Evolutionary conservation across 2,888 invertebrate species (phyloP).

Genomic region (Keiferia lycopersicella): DNA sequence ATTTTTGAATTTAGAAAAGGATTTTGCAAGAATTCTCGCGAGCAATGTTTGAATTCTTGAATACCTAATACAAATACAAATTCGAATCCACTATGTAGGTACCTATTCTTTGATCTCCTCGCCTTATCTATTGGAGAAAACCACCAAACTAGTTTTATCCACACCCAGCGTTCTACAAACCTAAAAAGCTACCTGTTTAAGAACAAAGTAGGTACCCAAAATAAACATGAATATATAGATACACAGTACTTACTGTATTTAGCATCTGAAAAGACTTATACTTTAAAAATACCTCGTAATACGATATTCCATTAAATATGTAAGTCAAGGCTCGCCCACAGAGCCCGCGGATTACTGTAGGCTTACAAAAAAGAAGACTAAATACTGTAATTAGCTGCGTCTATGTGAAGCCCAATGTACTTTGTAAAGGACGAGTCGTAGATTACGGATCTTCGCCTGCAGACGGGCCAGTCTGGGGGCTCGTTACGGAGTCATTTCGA

Average conservation of each 20-base stretch:
- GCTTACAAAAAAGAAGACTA: constrained; percentile 4
- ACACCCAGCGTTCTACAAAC: too few species aligned
- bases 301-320: background rate
- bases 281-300: too few species aligned
- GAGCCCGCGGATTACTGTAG: background rate
- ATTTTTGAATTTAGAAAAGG: constrained; percentile 8
- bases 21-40: background rate
- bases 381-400: constrained; percentile 1
- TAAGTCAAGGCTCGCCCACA: background rate
- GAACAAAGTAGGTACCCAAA: too few species aligned
- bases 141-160: too few species aligned
- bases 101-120: too few species aligned
- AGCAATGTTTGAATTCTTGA: background rate
- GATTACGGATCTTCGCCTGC: constrained; percentile 18
- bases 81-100: too few species aligned
- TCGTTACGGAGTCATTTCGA: constrained; percentile 42
- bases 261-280: too few species aligned
- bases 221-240: too few species aligned
- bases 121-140: too few species aligned
- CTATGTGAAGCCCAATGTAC: background rate
- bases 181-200: too few species aligned
- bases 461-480: constrained; percentile 20
- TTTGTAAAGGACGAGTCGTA: constrained; percentile 6
- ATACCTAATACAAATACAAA: too few species aligned
- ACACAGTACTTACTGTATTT: too few species aligned